Percentiles rank a stretch among this genome's conserved stretches.
Evolutionary conservation across 2,113 vertebrate species (phyloP).

Genomic region (Pterocles orientalis): DNA sequence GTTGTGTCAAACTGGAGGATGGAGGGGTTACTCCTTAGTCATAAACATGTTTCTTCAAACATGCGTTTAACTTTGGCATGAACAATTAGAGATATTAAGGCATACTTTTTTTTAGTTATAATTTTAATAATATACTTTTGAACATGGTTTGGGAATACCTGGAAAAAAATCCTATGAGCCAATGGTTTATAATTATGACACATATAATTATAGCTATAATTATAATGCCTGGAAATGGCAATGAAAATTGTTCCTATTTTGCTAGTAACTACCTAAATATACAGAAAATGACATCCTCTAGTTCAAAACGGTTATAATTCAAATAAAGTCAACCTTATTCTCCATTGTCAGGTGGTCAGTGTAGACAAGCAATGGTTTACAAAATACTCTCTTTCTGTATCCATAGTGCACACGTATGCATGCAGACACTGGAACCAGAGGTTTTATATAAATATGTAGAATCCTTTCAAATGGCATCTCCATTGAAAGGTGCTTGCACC

Average conservation of each 20-base stretch:
- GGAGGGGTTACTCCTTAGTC: not conserved
- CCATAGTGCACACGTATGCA: rapidly evolving
- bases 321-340: not conserved
- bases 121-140: not conserved
- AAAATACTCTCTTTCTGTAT: not conserved
- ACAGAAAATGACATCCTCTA: not conserved
- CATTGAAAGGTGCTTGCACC: not conserved
- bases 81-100: not conserved
- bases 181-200: not conserved
- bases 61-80: not conserved
- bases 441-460: not conserved
- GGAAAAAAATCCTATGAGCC: not conserved
- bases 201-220: not conserved
- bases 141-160: not conserved
- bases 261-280: not conserved
- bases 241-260: not conserved
- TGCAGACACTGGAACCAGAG: not conserved
- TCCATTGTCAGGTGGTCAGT: not conserved
- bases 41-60: not conserved
- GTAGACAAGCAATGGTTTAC: not conserved
- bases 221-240: not conserved
- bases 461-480: not conserved
- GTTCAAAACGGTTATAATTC: not conserved
- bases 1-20: not conserved
- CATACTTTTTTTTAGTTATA: not conserved